phyloP scores from a whole-genome alignment of 2,797 vertebrate species.

The Peromyscus nudipes region DNA sequence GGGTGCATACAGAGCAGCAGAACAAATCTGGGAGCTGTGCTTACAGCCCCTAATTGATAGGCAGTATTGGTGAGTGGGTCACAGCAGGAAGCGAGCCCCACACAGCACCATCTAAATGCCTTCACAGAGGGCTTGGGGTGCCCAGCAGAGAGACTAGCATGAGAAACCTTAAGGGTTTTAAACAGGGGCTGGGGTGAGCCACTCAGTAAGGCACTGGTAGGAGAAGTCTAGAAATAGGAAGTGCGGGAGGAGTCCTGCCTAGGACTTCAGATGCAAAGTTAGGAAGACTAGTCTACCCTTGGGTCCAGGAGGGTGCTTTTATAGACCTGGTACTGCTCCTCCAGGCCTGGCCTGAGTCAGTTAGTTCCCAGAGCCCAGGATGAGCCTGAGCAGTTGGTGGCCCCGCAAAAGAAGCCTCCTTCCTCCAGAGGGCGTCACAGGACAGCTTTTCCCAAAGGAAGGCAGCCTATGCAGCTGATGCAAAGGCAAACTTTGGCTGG shows the following conservation, averaged over 20 bases:
- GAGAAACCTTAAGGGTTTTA: background rate
- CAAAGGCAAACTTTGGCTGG: background rate
- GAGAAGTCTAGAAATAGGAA: background rate
- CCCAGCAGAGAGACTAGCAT: background rate
- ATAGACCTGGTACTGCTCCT: background rate
- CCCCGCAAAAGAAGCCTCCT: background rate
- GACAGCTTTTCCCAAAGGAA: conserved; percentile 78
- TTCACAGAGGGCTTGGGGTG: background rate
- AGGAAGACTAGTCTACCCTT: background rate
- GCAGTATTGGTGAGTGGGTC: background rate
- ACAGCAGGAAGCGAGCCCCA: background rate
- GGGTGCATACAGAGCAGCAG: background rate
- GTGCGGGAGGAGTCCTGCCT: background rate
- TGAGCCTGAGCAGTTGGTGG: background rate
- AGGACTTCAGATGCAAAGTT: background rate
- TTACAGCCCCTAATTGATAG: background rate
- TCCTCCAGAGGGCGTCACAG: conserved; percentile 85
- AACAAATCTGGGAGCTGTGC: background rate
- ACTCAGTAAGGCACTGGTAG: background rate
- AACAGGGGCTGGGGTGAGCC: background rate
- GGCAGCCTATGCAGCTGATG: fast-evolving
- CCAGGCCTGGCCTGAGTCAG: background rate
- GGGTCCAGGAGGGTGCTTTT: background rate
- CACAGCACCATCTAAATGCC: background rate
- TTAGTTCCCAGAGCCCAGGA: background rate